A percentile compares a stretch with the other conserved stretches of the same genome.
Conservation (phyloP, 2,888 invertebrate species). For the Drosophila barbarae region DNA sequence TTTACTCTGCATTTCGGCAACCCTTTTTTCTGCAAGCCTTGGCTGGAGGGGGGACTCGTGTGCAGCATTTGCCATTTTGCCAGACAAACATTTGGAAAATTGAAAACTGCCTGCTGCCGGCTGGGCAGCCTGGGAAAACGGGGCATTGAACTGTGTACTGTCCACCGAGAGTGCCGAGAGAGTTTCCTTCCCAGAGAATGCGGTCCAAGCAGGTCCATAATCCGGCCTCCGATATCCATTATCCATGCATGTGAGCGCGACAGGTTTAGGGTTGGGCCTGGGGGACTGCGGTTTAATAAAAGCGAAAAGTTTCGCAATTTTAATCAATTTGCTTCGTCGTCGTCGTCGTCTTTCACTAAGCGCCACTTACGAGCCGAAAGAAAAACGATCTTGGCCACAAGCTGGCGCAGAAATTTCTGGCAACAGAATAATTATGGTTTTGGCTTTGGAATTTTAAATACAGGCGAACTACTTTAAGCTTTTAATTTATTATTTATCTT, state of each 20-base stretch:
- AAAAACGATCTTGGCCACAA: neutral
- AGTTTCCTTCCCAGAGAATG: slow-evolving; percentile 33
- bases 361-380: slow-evolving; percentile 5
- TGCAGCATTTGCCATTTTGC: slow-evolving; percentile 58
- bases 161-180: slow-evolving; percentile 5
- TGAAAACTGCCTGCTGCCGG: slow-evolving; percentile 8
- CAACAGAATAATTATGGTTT: slow-evolving; percentile 5
- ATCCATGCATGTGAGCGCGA: slow-evolving; percentile 20
- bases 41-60: slow-evolving; percentile 19
- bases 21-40: slow-evolving; percentile 46
- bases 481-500: too few species aligned
- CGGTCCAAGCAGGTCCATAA: slow-evolving; percentile 35
- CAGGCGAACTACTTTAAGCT: neutral
- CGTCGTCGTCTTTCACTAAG: slow-evolving; percentile 17
- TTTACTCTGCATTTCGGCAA: slow-evolving; percentile 58
- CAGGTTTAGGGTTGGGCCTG: slow-evolving; percentile 34
- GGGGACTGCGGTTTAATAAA: slow-evolving; percentile 21
- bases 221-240: slow-evolving; percentile 5
- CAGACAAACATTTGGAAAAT: slow-evolving; percentile 16
- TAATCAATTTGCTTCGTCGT: slow-evolving; percentile 26
- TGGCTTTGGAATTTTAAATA: neutral
- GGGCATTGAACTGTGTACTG: slow-evolving; percentile 42
- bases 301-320: slow-evolving; percentile 25
- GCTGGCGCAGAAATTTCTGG: neutral
- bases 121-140: slow-evolving; percentile 37